Base-by-base conservation (phyloP, 2,888 invertebrate species). In the Lithophane leautieri region DNA sequence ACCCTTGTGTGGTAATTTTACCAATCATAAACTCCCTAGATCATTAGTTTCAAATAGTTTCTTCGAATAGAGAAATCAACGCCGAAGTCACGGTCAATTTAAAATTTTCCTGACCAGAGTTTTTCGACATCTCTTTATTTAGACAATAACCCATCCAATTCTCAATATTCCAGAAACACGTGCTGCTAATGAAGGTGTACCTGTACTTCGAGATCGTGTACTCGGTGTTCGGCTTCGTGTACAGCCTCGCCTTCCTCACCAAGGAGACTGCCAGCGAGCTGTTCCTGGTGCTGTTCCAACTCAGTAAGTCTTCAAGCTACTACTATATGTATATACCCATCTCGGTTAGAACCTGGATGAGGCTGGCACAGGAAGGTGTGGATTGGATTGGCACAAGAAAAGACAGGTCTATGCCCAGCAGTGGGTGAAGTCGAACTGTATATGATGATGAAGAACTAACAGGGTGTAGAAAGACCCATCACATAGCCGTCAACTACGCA, bases 181-280 rank as follows among this genome's bases (percentile, higher is more conserved):
- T 95, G 71, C 78, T 95, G 16, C 87, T 96, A 1, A 95, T 96
- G 96, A 94, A 94, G 83, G 73, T 94, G 19, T 96, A 95, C 89
- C 88, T 96, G 73, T 95, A 96, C 92, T 96, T 96, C 89, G 95
- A 96, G 92, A 94, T 96, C 58, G 91, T 93, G 6, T 96, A 96
- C 90, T 94, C 95, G 1, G 84, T 93, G 83, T 90, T 95, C 77
- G 96, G 95, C 0, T 94, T 96, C 88, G 82, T 94, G 60, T 95
- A 95, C 91, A 94, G 95, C 85, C 82, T 96, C 70, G 95, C 94
- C 6, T 95, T 94, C 91, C 91, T 96, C 84, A 93, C 92, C 76
- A 90, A 86, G 76, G 96, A 96, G 90, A 92, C 94, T 0, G 94
- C 95, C 79, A 93, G 94, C 71, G 96, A 96, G 76, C 90, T 96